Percentiles rank a stretch among this genome's conserved stretches.
Conservation (phyloP, 2,888 invertebrate genomes). For the Brassicogethes aeneus region DNA sequence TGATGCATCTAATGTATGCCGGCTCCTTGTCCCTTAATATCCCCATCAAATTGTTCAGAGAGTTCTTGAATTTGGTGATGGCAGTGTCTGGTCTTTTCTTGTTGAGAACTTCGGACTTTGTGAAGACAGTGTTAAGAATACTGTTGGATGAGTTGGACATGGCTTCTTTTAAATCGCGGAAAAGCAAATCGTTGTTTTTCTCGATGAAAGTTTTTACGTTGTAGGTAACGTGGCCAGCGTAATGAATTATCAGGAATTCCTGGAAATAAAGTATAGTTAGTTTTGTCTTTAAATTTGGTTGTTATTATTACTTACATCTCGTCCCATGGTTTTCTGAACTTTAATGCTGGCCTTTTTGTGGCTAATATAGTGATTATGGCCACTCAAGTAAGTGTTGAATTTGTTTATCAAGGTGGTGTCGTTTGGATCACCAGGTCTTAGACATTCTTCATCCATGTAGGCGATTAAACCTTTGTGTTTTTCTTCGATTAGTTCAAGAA, state of each 20-base stretch:
- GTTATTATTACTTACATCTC: slow-evolving; percentile 55
- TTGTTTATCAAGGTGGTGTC: slow-evolving; percentile 78
- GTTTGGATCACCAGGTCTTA: slow-evolving; percentile 79
- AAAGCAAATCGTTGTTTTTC: slow-evolving; percentile 88
- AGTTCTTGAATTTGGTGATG: slow-evolving; percentile 82
- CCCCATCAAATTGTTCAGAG: slow-evolving; percentile 76
- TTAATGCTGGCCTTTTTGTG: slow-evolving; percentile 69
- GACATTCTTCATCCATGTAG: slow-evolving; percentile 84
- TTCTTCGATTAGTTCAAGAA: slow-evolving; percentile 86
- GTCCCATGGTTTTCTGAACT: slow-evolving; percentile 75
- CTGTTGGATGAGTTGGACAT: slow-evolving; percentile 64
- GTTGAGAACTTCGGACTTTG: slow-evolving; percentile 55
- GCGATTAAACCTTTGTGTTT: slow-evolving; percentile 81
- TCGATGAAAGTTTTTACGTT: slow-evolving; percentile 79
- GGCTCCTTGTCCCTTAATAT: slow-evolving; percentile 91
- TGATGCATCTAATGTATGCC: slow-evolving; percentile 88
- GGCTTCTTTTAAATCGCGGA: slow-evolving; percentile 76
- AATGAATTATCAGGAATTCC: slow-evolving; percentile 86
- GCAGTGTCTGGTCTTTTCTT: slow-evolving; percentile 87
- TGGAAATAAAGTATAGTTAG: slow-evolving; percentile 33
- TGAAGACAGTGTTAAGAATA: slow-evolving; percentile 54
- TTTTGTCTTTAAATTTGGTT: slow-evolving; percentile 2
- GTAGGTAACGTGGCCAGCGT: slow-evolving; percentile 90
- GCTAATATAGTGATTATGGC: slow-evolving; percentile 75
- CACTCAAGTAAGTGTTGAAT: slow-evolving; percentile 60